phyloP scores from a whole-genome alignment of 2,888 invertebrate genomes.

The Nysson spinosus region DNA sequence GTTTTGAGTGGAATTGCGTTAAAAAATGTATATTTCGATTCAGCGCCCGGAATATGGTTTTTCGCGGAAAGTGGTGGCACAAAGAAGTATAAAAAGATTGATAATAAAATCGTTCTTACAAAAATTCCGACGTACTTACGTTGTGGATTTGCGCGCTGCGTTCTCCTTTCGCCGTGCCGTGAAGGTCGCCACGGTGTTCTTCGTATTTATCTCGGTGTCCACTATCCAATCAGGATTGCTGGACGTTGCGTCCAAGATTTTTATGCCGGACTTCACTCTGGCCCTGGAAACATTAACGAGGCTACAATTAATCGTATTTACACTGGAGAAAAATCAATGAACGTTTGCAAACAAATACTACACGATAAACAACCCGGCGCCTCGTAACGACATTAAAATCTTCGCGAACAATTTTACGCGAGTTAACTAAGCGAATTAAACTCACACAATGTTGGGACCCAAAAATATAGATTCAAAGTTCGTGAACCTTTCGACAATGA shows the following conservation, averaged over 20 bases:
- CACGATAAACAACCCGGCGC: slow-evolving; percentile 1
- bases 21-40: too few relatives aligned
- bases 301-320: slow-evolving; percentile 1
- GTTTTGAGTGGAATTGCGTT: too few relatives aligned
- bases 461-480: too few relatives aligned
- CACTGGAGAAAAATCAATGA: slow-evolving; percentile 4
- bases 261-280: slow-evolving; percentile 92
- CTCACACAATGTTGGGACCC: too few relatives aligned
- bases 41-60: too few relatives aligned
- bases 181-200: slow-evolving; percentile 92
- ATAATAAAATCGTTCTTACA: background rate
- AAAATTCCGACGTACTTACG: slow-evolving; percentile 62
- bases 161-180: slow-evolving; percentile 86
- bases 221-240: slow-evolving; percentile 91
- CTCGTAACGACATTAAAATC: background rate
- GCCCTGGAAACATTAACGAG: slow-evolving; percentile 81
- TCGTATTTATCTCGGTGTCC: slow-evolving; percentile 90
- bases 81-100: background rate
- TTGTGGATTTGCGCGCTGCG: slow-evolving; percentile 66
- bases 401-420: background rate
- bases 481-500: too few relatives aligned
- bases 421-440: too few relatives aligned
- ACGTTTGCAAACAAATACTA: background rate
- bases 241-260: slow-evolving; percentile 89
- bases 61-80: too few relatives aligned